Base-by-base conservation (phyloP, 2,113 vertebrate species). In the Meles meles region DNA sequence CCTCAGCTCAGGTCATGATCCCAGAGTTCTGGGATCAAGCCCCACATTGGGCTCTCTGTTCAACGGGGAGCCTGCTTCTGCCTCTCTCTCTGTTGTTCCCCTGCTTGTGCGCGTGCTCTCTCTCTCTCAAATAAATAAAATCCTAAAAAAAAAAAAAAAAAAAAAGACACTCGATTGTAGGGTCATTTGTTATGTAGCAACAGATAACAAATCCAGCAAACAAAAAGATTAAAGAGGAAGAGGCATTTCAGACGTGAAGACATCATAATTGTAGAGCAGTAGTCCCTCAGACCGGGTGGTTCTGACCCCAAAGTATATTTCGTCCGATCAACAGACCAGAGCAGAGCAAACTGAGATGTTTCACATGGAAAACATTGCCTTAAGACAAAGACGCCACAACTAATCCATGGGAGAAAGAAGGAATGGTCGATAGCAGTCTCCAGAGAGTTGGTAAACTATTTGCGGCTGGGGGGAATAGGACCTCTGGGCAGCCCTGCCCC, bases 341-440 rank as follows among this genome's bases (percentile, higher is more conserved):
- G 7, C 5, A 29, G 9, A 47, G 65, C 12, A 10, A 18, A 15
- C 67, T 13, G 61, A 20, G n/a, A 81, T 11, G 0, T 17, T 1
- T 5, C n/a, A 20, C 65, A 2, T 25, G 3, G 63, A 29, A 49
- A 8, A 3, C 31, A 1, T 0, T 11, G n/a, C 44, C 63, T 34
- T 12, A 1, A 31, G 76, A 15, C 0, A 4, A 5, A 29, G 39
- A 0, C 5, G 1, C 10, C 8, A 0, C 27, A 3, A 21, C 67
- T 3, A 1, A 15, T 20, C 37, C 4, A 0, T 1, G 1, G 71
- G 59, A 23, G 31, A 39, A 31, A 47, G 81, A 18, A 15, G 52
- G 5, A 6, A 2, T 2, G 3, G 23, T 10, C 15, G 1, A 15
- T 3, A 6, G 29, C 0, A 0, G 49, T 3, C 2, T 44, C 6